Evolutionary conservation across 2,113 vertebrate species (phyloP).

Genomic region (Anolis sagrei): DNA sequence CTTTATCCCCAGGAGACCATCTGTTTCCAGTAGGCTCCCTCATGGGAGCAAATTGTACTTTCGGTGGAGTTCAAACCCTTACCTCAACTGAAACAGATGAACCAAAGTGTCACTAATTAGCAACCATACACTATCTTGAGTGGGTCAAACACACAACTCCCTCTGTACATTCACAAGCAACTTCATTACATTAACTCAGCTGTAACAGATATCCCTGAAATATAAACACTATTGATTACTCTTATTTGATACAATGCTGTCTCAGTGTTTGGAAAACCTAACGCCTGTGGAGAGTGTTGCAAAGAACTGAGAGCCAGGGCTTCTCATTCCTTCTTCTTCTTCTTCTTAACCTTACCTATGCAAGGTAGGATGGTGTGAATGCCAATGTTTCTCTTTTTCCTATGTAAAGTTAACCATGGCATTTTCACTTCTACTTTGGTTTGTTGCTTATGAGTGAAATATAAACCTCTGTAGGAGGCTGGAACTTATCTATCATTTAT

Average conservation of each 20-base stretch:
- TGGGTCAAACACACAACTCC: not conserved
- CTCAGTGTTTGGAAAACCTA: not conserved
- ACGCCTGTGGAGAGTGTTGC: not conserved
- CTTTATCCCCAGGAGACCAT: not conserved
- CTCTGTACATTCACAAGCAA: not conserved
- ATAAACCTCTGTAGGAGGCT: not conserved
- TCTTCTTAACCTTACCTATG: not conserved
- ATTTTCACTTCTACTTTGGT: not conserved
- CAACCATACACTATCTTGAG: not conserved
- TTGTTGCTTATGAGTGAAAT: not conserved
- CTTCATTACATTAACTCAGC: not conserved
- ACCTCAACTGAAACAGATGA: not conserved
- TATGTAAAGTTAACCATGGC: not conserved
- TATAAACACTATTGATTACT: not conserved
- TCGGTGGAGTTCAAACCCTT: not conserved
- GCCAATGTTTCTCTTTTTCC: not conserved
- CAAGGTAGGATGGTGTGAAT: not conserved
- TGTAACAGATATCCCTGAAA: conserved; percentile 7
- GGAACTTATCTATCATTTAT: not conserved
- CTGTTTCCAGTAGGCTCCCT: not conserved
- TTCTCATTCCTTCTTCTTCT: not conserved
- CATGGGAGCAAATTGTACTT: not conserved
- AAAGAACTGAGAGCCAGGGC: not conserved
- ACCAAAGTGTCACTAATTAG: not conserved
- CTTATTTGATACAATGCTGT: not conserved